These are phyloP conservation scores for Indicator maculatus DNA, from an alignment of 2,113 vertebrate genomes.

Conservation along the genomic window DNA sequence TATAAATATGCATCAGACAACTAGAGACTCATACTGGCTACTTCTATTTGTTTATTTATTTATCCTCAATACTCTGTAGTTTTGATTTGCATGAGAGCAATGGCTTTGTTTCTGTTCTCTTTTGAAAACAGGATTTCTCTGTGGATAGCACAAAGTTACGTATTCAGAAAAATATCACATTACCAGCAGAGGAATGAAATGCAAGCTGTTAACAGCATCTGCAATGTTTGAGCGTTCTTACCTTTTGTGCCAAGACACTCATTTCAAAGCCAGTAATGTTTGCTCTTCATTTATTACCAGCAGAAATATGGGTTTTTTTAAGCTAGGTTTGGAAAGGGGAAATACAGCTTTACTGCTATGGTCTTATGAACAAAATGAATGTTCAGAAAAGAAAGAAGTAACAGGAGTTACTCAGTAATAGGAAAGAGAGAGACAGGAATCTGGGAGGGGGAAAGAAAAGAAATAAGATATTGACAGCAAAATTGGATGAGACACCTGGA, in stretches of 20 bases:
- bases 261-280: neutral
- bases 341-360: neutral
- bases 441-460: fast-evolving
- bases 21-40: neutral
- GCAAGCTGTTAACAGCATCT: neutral
- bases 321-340: neutral
- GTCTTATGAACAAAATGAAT: neutral
- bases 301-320: neutral
- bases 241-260: neutral
- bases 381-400: neutral
- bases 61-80: neutral
- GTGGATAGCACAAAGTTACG: neutral
- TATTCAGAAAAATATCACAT: too few species aligned
- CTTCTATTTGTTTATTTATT: too few species aligned
- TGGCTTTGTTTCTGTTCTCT: neutral
- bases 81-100: neutral
- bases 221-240: neutral
- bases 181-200: too few species aligned
- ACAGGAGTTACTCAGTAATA: neutral
- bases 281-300: neutral
- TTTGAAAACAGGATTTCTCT: neutral
- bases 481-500: neutral
- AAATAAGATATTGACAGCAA: neutral
- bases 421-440: neutral
- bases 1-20: neutral